Evolutionary conservation across 2,113 vertebrate species (phyloP), one percentile per base, ranked within the genome.

Genomic region (Corythaixoides concolor): DNA sequence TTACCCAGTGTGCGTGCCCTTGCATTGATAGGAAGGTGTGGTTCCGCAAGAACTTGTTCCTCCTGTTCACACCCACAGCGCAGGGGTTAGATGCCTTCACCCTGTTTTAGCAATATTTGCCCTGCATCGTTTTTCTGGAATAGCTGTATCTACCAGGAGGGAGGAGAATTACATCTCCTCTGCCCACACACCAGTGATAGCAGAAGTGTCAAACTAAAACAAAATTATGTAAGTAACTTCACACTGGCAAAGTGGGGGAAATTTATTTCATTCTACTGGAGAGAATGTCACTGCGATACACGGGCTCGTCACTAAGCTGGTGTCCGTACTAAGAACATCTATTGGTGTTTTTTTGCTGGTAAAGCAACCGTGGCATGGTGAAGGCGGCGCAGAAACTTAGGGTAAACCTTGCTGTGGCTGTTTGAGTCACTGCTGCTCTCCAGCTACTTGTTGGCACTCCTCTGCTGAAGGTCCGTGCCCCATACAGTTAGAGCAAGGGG

Each of bases 121-220:
- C 16, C 37, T 16, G 18, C 30, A 26, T 11, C 0, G 0, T 74
- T 74, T 14, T 74, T 41, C 35, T 53, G 64, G 18, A 21, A 7
- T 5, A 68, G 32, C n/a, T 33, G 50, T 35, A 70, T 9, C 15
- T 64, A 37, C 10, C n/a, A 53, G n/a, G 18, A 53, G 35, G 49
- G 30, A 43, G 27, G 59, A 63, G 12, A 66, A 55, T 53, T 1
- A 0, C 19, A 15, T 32, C 37, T 85, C 37, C 10, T 35, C 21
- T 1, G 2, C 30, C 15, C 20, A 7, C 9, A 30, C 22, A 8
- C 5, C 2, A 2, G 10, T 63, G 32, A 56, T 2, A 81, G 24
- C n/a, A 47, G 11, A 69, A 75, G 9, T 8, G 6, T 24, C 30
- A 49, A 45, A 17, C 26, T 68, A 50, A 69, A 74, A 56, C 45